Conservation (phyloP, 2,113 vertebrate species). For the Perccottus glenii region DNA sequence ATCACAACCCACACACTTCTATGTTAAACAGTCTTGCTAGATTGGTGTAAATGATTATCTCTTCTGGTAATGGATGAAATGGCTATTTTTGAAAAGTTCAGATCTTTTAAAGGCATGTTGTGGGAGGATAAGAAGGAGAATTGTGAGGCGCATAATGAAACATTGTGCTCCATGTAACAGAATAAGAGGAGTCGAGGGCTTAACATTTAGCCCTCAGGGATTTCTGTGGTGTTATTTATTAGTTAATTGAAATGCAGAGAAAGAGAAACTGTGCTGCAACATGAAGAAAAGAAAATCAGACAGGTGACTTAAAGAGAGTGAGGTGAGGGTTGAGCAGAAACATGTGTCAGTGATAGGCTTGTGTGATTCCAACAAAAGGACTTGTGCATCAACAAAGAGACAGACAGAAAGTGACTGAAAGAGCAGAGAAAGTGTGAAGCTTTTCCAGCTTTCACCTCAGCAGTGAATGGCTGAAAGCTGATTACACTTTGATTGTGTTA, state of each 20-base stretch:
- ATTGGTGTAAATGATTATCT: slow-evolving; percentile 43
- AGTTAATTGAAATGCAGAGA: slow-evolving; percentile 39
- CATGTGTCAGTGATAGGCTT: slow-evolving; percentile 36
- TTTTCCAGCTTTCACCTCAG: slow-evolving; percentile 49
- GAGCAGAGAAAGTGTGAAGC: slow-evolving; percentile 41
- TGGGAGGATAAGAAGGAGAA: slow-evolving; percentile 65
- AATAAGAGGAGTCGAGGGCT: slow-evolving; percentile 27
- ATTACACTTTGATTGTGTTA: slow-evolving; percentile 34
- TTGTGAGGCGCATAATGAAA: slow-evolving; percentile 63
- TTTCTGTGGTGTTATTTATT: slow-evolving; percentile 25
- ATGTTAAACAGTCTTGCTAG: slow-evolving; percentile 40
- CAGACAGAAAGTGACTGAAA: slow-evolving; percentile 27
- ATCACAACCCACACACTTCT: slow-evolving; percentile 43
- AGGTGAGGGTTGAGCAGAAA: slow-evolving; percentile 21
- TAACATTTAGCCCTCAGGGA: slow-evolving; percentile 24
- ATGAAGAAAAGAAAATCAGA: slow-evolving; percentile 16
- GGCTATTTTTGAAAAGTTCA: slow-evolving; percentile 54
- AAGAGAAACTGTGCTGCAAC: slow-evolving; percentile 21
- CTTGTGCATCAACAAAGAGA: slow-evolving; percentile 35
- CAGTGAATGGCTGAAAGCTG: slow-evolving; percentile 23
- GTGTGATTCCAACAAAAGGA: slow-evolving; percentile 44
- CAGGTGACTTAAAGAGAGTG: slow-evolving; percentile 22
- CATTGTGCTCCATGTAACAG: slow-evolving; percentile 34
- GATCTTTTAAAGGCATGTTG: slow-evolving; percentile 43
- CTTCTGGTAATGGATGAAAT: slow-evolving; percentile 45